Base-by-base conservation (phyloP, 1,140 invertebrate species). In the Aphelinus certus region DNA sequence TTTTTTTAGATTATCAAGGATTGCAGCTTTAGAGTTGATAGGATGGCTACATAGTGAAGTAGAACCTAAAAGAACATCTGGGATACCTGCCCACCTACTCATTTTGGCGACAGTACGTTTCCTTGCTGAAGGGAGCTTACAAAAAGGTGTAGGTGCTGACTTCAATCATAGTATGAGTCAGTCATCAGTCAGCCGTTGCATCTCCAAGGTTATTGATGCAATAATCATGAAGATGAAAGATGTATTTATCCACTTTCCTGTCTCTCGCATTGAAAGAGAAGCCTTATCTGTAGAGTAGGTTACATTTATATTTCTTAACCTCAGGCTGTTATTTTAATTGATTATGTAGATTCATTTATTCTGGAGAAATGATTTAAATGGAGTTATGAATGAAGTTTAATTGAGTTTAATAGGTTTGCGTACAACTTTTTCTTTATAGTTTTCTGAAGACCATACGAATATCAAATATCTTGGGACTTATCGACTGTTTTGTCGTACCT, bases 381-480 rank as follows among this genome's bases (percentile, higher is more conserved):
- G n/a, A n/a, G n/a, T 61, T 61, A 61, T 26, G 7, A 43, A 61
- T 45, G 7, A 45, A 5, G 7, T 61, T 2, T 61, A 5, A 45
- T 3, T 61, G 7, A 61, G 4, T 61, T 61, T 61, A 26, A n/a
- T n/a, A n/a, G n/a, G n/a, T n/a, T n/a, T n/a, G n/a, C n/a, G n/a
- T n/a, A n/a, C n/a, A n/a, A n/a, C n/a, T n/a, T n/a, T n/a, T 61
- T 45, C 45, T 1, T 61, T 26, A 43, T 61, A 26, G n/a, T 3
- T 61, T 61, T 61, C 58, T 5, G 42, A 61, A 43, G 58, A 61
- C 58, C 1, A 61, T 26, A 26, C 42, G 58, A 61, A 61, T 61
- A 2, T 43, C 58, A 5, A 43, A 43, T 42, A 43, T 61, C 3
- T 43, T 61, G 1, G 58, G 58, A 0, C 2, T 61, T 2, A 43